Percentiles rank a stretch among this genome's conserved stretches.
These are phyloP conservation scores for Rhingia rostrata DNA, from an alignment of 2,888 invertebrate species.

Conservation along the genomic window DNA sequence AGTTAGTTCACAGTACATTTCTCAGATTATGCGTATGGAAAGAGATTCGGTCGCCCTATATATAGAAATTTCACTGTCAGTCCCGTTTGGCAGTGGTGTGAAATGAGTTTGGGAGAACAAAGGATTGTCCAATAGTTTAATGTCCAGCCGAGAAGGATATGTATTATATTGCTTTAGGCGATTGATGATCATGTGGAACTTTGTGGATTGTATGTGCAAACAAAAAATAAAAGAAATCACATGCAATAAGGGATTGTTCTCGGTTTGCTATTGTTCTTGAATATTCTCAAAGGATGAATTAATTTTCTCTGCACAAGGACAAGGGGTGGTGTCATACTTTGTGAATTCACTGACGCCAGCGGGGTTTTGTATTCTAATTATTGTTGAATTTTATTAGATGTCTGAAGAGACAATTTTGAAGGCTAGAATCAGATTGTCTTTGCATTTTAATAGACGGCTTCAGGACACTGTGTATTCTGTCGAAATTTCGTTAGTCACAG, in stretches of 20 bases:
- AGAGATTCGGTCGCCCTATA: background rate
- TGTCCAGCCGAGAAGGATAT: slow-evolving; percentile 23
- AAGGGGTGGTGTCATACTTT: slow-evolving; percentile 1
- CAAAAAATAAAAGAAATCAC: slow-evolving; percentile 8
- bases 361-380: background rate
- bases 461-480: too few relatives aligned
- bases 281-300: slow-evolving; percentile 8
- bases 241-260: slow-evolving; percentile 39
- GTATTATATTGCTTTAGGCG: slow-evolving; percentile 23
- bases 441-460: too few relatives aligned
- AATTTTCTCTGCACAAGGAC: slow-evolving; percentile 23
- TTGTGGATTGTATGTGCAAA: background rate
- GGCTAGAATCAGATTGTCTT: too few relatives aligned
- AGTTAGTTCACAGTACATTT: slow-evolving; percentile 42
- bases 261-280: slow-evolving; percentile 11
- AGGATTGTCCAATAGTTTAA: slow-evolving; percentile 46
- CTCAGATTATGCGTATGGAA: slow-evolving; percentile 30
- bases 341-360: background rate
- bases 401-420: too few relatives aligned
- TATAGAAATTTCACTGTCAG: slow-evolving; percentile 12
- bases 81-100: slow-evolving; percentile 16
- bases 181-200: background rate
- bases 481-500: too few relatives aligned
- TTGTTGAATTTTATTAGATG: too few relatives aligned
- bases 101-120: slow-evolving; percentile 32